Conservation (phyloP, 2,888 invertebrate genomes). For the Meandrusa payeni region DNA sequence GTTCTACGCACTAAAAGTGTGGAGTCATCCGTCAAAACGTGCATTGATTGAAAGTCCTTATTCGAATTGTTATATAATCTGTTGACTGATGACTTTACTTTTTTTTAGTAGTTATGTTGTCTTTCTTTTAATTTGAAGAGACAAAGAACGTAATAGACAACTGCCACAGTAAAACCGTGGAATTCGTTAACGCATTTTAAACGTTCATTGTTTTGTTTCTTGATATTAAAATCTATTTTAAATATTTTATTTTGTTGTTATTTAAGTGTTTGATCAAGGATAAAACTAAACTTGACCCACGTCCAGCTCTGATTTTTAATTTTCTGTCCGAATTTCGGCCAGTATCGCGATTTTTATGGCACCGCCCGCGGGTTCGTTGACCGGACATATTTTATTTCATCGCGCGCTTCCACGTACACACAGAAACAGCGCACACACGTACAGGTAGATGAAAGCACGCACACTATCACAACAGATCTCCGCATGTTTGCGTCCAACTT, state of each 20-base stretch:
- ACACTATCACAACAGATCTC: conserved; percentile 54
- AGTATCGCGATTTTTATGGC: conserved; percentile 79
- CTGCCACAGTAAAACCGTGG: background rate
- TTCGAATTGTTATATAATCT: background rate
- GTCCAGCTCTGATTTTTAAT: conserved; percentile 36
- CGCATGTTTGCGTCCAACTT: conserved; percentile 67
- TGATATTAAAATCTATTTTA: too few species aligned
- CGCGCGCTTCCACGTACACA: conserved; percentile 79
- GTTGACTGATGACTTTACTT: background rate
- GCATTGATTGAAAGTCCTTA: conserved; percentile 1
- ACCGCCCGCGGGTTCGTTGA: conserved; percentile 76
- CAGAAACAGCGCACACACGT: conserved; percentile 64
- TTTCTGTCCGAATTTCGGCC: conserved; percentile 72
- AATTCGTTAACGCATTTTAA: background rate
- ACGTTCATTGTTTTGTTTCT: background rate
- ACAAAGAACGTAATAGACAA: background rate
- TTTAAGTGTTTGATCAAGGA: background rate
- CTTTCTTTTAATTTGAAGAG: background rate
- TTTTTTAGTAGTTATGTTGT: background rate
- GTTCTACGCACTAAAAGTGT: conserved; percentile 20
- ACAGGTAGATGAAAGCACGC: conserved; percentile 49
- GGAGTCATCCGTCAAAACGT: conserved; percentile 4
- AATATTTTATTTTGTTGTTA: conserved; percentile 10
- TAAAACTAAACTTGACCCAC: conserved; percentile 10
- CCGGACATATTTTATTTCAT: conserved; percentile 81